These are phyloP conservation scores for Mesoclemmys tuberculata DNA, from an alignment of 2,113 vertebrate genomes.

Conservation along the genomic window DNA sequence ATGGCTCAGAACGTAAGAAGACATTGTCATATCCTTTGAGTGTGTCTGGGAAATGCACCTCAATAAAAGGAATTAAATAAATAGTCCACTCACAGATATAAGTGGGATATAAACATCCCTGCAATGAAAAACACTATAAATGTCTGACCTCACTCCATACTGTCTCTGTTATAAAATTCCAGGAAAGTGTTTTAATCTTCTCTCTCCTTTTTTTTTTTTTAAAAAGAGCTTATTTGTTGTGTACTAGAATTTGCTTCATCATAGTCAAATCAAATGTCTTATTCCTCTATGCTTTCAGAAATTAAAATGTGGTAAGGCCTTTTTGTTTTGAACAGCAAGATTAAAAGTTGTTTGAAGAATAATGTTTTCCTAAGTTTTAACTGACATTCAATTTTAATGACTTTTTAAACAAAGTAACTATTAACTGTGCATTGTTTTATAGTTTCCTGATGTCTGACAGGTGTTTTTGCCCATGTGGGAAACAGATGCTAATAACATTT, in stretches of 20 bases:
- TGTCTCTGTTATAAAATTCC: background rate
- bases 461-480: constrained; percentile 84
- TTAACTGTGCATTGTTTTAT: constrained; percentile 62
- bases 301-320: constrained; percentile 52
- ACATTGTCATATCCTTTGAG: fast-evolving
- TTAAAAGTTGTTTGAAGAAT: constrained; percentile 79
- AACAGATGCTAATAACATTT: constrained; percentile 81
- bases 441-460: constrained; percentile 82
- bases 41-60: background rate
- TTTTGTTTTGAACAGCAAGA: constrained; percentile 62
- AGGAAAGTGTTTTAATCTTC: background rate
- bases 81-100: background rate
- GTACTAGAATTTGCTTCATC: background rate
- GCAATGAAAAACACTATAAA: background rate
- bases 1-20: background rate
- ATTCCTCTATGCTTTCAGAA: constrained; percentile 47
- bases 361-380: constrained; percentile 81
- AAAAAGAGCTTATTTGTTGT: constrained; percentile 1
- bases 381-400: constrained; percentile 86
- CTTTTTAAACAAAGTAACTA: constrained; percentile 85
- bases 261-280: background rate
- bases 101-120: background rate
- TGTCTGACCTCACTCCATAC: constrained; percentile 29
- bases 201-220: background rate
- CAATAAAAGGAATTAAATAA: background rate